phyloP scores from a whole-genome alignment of 2,113 vertebrate genomes.

The Macquaria australasica region DNA sequence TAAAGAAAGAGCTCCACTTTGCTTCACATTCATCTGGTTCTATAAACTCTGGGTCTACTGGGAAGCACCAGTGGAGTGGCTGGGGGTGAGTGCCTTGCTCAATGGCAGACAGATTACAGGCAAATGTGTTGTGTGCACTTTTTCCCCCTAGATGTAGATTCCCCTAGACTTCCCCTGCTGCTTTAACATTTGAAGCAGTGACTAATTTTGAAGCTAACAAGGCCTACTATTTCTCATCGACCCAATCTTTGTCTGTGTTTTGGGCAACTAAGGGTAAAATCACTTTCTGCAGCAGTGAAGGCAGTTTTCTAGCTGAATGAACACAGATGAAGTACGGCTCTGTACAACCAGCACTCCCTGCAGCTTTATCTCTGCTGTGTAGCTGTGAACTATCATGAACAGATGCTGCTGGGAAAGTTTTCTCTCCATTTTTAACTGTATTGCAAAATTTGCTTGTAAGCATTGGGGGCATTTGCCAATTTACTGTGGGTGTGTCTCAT shows the following conservation, averaged over 20 bases:
- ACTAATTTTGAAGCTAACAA: background rate
- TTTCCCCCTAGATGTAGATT: background rate
- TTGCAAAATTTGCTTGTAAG: background rate
- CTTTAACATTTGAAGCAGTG: slow-evolving; percentile 11
- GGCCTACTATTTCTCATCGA: background rate
- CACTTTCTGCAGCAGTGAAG: slow-evolving; percentile 29
- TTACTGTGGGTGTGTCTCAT: background rate
- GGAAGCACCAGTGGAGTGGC: background rate
- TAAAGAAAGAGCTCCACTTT: background rate
- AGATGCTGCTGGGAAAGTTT: slow-evolving; percentile 18
- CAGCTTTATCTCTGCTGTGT: slow-evolving; percentile 27
- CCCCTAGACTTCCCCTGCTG: background rate
- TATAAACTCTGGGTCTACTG: background rate
- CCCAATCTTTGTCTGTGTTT: slow-evolving; percentile 16
- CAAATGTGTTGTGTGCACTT: background rate
- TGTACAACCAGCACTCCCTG: slow-evolving; percentile 11
- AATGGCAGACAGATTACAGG: background rate
- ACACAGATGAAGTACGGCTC: slow-evolving; percentile 12
- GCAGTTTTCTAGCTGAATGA: slow-evolving; percentile 46
- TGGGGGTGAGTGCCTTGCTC: background rate
- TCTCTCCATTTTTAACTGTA: background rate
- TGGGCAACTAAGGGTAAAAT: slow-evolving; percentile 30
- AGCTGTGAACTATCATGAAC: slow-evolving; percentile 1
- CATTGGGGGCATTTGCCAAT: background rate
- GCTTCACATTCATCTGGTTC: background rate